These are phyloP conservation scores for Lepidurus apus DNA, from an alignment of 1,140 invertebrate genomes.

Conservation along the genomic window DNA sequence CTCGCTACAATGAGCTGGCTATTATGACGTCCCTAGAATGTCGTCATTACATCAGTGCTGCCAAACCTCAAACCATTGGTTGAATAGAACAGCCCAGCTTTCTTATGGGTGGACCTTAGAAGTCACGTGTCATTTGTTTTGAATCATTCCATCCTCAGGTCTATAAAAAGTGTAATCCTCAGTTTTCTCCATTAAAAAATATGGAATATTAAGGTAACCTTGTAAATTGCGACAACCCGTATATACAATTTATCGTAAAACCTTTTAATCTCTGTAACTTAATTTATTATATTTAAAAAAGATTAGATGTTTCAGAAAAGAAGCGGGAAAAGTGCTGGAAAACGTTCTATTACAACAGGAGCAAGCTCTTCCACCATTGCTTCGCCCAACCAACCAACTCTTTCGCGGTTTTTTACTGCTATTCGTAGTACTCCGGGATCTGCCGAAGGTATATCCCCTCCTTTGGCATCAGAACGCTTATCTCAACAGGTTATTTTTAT, in stretches of 20 bases:
- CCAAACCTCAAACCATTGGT: neutral
- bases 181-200: neutral
- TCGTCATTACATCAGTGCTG: too few species aligned
- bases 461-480: too few species aligned
- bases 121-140: too few species aligned
- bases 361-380: neutral
- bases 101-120: neutral
- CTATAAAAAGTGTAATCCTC: neutral
- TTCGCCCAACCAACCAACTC: neutral
- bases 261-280: neutral
- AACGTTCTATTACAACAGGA: neutral
- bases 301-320: neutral
- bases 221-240: neutral
- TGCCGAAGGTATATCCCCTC: too few species aligned
- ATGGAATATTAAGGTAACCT: neutral
- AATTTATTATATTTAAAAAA: neutral
- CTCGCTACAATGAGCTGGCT: neutral
- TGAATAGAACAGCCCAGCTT: slow-evolving; percentile 17
- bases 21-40: too few species aligned
- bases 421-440: too few species aligned
- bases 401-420: neutral
- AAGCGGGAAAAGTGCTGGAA: neutral
- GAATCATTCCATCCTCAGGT: too few species aligned
- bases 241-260: neutral
- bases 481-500: neutral